phyloP scores from a whole-genome alignment of 2,113 vertebrate species.

The Porphyrio hochstetteri region DNA sequence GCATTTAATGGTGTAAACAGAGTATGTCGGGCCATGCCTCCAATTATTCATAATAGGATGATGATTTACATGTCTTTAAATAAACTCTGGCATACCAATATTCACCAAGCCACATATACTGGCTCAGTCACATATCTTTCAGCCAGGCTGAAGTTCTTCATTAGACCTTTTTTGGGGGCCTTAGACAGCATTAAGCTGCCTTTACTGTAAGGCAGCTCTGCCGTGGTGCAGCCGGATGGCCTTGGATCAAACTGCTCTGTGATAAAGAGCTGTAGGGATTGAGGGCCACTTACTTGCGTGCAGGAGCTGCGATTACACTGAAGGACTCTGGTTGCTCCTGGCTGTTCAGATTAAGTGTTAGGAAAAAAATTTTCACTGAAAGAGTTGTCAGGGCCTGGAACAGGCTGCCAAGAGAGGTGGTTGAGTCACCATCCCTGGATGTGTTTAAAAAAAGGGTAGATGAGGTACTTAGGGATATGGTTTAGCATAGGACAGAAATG shows the following conservation, averaged over 20 bases:
- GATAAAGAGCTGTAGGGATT: not conserved
- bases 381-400: no score
- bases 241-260: not conserved
- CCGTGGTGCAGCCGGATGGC: rapidly evolving
- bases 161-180: not conserved
- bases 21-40: not conserved
- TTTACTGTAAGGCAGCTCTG: not conserved
- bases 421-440: no score
- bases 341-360: no score
- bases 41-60: not conserved
- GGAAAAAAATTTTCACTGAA: no score
- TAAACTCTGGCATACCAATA: not conserved
- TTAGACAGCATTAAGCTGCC: not conserved
- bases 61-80: not conserved
- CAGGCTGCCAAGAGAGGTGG: no score
- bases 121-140: not conserved
- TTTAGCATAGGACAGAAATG: no score
- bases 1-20: not conserved
- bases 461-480: no score
- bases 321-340: not conserved
- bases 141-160: not conserved
- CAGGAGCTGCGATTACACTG: not conserved
- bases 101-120: not conserved
- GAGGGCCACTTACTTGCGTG: rapidly evolving
- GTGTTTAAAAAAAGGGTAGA: no score